Percentiles rank a stretch among this genome's conserved stretches.
These are phyloP conservation scores for Uropsilus gracilis DNA, from an alignment of 2,113 vertebrate genomes.

Conservation along the genomic window DNA sequence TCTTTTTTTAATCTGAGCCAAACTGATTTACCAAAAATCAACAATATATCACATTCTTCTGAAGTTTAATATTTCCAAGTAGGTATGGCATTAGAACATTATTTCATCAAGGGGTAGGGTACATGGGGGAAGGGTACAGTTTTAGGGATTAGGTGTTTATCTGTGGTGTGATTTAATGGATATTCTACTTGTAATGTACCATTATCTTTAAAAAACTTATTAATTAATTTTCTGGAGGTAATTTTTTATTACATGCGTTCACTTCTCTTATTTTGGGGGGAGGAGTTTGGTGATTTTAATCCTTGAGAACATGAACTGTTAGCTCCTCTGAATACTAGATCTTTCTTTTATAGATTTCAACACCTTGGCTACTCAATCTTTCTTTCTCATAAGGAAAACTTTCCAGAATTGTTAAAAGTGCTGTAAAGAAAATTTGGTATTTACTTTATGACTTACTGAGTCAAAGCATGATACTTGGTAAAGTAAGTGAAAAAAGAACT, in stretches of 20 bases:
- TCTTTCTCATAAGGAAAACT: slow-evolving; percentile 8
- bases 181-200: not conserved
- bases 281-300: not conserved
- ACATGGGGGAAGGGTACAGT: not conserved
- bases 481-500: slow-evolving; percentile 26
- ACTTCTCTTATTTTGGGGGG: slow-evolving; percentile 23
- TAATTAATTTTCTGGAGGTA: slow-evolving; percentile 13
- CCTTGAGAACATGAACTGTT: not conserved
- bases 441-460: slow-evolving; percentile 30
- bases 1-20: not conserved
- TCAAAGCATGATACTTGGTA: not conserved
- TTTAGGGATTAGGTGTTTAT: not conserved
- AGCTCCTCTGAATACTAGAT: not conserved
- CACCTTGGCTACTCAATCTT: not conserved
- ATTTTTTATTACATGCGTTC: slow-evolving; percentile 24
- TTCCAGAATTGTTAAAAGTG: not conserved
- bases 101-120: not conserved
- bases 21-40: not conserved
- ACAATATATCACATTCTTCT: not conserved
- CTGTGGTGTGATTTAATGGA: not conserved
- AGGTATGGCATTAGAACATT: not conserved
- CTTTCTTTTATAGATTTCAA: not conserved
- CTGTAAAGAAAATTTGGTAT: slow-evolving; percentile 40
- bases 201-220: not conserved
- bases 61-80: slow-evolving; percentile 40